These are phyloP conservation scores for Calameuta pallipes DNA, from an alignment of 2,888 invertebrate genomes.

Conservation along the genomic window DNA sequence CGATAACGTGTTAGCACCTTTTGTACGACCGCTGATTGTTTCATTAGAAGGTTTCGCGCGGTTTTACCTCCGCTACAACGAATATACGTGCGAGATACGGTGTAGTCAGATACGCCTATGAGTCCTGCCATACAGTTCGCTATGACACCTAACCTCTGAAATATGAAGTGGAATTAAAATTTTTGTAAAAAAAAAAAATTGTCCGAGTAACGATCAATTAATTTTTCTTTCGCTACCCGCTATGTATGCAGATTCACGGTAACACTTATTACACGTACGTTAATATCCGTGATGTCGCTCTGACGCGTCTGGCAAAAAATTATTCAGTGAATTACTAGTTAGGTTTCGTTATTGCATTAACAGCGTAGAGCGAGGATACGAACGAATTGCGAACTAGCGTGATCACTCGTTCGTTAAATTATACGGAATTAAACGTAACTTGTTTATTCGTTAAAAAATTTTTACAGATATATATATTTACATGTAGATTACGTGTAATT, in stretches of 20 bases:
- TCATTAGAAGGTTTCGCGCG: neutral
- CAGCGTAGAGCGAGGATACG: neutral
- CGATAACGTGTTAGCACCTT: conserved; percentile 24
- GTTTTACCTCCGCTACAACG: neutral
- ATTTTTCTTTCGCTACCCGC: neutral
- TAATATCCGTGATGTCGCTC: neutral
- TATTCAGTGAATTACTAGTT: neutral
- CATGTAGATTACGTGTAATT: no score
- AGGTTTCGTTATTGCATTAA: neutral
- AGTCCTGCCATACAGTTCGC: neutral
- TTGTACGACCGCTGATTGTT: neutral
- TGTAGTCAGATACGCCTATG: neutral
- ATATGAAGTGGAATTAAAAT: neutral
- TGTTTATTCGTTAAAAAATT: neutral
- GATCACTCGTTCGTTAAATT: neutral
- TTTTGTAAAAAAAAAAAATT: neutral
- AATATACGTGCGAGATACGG: neutral
- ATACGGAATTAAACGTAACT: neutral
- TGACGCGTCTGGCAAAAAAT: neutral
- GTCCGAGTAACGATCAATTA: neutral
- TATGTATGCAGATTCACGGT: neutral
- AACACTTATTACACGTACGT: neutral
- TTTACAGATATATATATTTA: neutral
- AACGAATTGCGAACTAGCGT: neutral
- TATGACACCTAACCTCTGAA: neutral